Conservation (phyloP, 1,140 invertebrate genomes). For the Schlechtendalia chinensis region DNA sequence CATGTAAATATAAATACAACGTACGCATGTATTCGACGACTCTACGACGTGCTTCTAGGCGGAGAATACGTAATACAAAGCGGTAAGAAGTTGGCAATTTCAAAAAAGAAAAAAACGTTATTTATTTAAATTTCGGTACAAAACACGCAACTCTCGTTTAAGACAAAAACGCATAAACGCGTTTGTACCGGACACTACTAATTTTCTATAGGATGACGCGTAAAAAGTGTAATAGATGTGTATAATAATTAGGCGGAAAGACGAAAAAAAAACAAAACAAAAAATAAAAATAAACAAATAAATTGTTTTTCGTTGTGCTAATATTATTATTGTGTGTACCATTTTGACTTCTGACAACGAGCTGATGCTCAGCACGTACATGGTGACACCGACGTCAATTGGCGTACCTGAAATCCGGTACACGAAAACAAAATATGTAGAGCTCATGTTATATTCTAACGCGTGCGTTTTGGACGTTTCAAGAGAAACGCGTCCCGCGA, state of each 20-base stretch:
- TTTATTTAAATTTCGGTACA: background rate
- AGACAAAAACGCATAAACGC: background rate
- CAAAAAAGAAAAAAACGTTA: conserved; percentile 14
- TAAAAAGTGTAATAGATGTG: conserved; percentile 27
- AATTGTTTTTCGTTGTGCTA: conserved; percentile 40
- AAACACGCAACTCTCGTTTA: conserved; percentile 23
- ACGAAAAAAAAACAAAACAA: conserved; percentile 14
- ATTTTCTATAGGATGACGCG: conserved; percentile 25
- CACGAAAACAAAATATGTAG: conserved; percentile 45
- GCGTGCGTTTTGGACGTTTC: too few species aligned
- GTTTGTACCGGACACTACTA: conserved; percentile 4
- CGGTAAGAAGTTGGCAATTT: conserved; percentile 41
- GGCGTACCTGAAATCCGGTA: conserved; percentile 58
- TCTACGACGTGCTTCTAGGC: conserved; percentile 47
- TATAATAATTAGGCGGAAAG: conserved; percentile 15
- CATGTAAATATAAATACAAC: background rate
- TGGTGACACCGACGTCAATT: conserved; percentile 64
- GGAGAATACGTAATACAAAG: conserved; percentile 45
- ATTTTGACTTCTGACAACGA: conserved; percentile 68
- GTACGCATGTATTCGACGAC: background rate
- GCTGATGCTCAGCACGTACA: conserved; percentile 66
- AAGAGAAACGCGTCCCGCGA: too few species aligned
- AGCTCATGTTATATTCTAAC: background rate
- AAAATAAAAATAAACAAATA: conserved; percentile 10
- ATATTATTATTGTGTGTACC: conserved; percentile 56